These are phyloP conservation scores for Onychorhynchus coronatus DNA, from an alignment of 2,113 vertebrate genomes.

Conservation along the genomic window DNA sequence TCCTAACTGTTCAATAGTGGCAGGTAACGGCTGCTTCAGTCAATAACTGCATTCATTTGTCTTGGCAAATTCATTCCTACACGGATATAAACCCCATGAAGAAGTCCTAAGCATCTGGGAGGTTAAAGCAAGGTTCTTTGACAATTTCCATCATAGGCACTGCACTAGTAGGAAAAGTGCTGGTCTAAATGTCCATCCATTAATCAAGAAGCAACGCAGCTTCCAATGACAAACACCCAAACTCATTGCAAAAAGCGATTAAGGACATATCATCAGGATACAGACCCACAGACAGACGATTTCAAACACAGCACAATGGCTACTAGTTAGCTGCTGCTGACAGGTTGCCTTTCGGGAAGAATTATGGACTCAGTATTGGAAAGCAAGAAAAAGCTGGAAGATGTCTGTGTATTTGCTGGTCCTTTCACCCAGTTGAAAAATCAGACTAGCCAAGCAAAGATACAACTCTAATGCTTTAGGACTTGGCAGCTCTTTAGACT, in stretches of 20 bases:
- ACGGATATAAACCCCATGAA: slow-evolving; percentile 34
- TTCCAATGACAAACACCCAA: background rate
- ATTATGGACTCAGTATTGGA: background rate
- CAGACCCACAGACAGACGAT: background rate
- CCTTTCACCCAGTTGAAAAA: background rate
- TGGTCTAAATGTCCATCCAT: background rate
- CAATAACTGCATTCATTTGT: slow-evolving; percentile 51
- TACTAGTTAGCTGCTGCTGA: background rate
- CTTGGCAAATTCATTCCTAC: slow-evolving; percentile 39
- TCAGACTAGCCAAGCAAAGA: background rate
- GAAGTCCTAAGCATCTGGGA: background rate
- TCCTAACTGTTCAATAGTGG: slow-evolving; percentile 38
- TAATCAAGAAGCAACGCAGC: slow-evolving; percentile 27
- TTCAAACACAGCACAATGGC: background rate
- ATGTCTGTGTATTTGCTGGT: background rate
- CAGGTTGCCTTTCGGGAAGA: background rate
- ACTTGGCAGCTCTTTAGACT: background rate
- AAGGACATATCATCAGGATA: background rate
- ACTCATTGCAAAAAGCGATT: background rate
- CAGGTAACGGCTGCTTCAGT: slow-evolving; percentile 58
- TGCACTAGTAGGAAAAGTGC: background rate
- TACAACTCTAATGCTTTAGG: background rate
- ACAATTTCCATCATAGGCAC: slow-evolving; percentile 9
- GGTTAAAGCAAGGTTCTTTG: slow-evolving; percentile 22
- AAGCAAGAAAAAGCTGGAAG: background rate